A percentile compares a stretch with the other conserved stretches of the same genome.
These are phyloP conservation scores for Guaruba guarouba DNA, from an alignment of 2,113 vertebrate species.

Conservation along the genomic window DNA sequence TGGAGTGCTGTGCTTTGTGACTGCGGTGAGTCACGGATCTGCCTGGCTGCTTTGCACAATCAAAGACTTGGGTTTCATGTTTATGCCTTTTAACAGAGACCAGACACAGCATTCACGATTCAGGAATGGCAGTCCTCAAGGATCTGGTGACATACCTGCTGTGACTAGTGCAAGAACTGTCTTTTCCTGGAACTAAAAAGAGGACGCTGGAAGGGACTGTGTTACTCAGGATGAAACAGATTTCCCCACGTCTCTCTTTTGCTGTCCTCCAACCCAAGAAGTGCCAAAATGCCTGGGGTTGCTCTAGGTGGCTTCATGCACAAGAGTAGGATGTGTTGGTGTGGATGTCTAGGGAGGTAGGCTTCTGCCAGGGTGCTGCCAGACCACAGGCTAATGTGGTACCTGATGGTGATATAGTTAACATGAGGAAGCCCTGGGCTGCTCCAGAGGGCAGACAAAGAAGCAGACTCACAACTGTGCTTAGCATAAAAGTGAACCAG, in stretches of 20 bases:
- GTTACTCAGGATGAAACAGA: neutral
- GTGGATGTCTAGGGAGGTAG: neutral
- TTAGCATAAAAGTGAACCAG: neutral
- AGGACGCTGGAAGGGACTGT: neutral
- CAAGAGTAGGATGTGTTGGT: neutral
- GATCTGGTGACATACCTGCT: neutral
- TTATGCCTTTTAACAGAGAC: neutral
- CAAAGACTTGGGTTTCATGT: neutral
- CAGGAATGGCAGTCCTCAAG: neutral
- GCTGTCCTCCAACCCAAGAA: neutral
- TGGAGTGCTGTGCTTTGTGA: neutral
- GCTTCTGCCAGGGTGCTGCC: neutral
- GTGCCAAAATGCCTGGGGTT: neutral
- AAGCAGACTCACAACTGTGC: neutral
- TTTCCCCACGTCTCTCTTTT: neutral
- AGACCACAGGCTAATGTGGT: rapidly evolving
- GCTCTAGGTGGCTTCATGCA: neutral
- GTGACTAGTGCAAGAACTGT: neutral
- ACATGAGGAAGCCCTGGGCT: neutral
- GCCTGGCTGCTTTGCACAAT: neutral
- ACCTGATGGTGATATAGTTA: neutral
- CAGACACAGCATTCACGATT: neutral
- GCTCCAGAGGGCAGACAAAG: neutral
- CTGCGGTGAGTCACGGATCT: neutral
- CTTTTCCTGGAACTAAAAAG: neutral